These are phyloP conservation scores for Notoglanidium macrostoma DNA, from an alignment of 2,797 vertebrate species.

Conservation along the genomic window DNA sequence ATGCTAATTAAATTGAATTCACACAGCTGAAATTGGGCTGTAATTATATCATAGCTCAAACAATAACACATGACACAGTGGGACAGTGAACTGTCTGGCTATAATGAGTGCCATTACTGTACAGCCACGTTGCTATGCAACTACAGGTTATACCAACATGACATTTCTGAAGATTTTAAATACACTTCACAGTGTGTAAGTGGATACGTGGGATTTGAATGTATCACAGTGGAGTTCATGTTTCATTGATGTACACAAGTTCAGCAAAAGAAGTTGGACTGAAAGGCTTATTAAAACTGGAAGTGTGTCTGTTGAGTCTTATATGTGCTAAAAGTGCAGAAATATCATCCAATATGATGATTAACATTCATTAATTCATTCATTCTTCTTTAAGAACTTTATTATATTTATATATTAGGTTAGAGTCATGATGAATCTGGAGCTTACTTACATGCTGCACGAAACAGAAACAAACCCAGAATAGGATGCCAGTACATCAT, in stretches of 20 bases:
- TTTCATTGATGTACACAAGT: too few species aligned
- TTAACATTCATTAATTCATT: not conserved
- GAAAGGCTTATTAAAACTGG: not conserved
- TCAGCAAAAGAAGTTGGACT: not conserved
- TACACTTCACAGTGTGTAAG: not conserved
- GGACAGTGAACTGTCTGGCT: not conserved
- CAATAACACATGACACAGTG: not conserved
- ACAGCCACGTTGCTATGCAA: not conserved
- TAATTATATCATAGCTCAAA: not conserved
- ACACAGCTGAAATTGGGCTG: not conserved
- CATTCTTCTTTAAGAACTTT: not conserved
- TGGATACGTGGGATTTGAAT: not conserved
- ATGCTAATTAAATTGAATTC: too few species aligned
- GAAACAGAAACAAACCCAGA: too few species aligned
- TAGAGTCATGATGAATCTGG: not conserved
- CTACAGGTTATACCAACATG: not conserved
- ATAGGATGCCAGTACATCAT: not conserved
- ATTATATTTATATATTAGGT: not conserved
- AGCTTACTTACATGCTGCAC: not conserved
- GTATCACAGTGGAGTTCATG: not conserved
- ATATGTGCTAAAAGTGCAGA: not conserved
- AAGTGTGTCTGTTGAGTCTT: not conserved
- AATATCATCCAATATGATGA: not conserved
- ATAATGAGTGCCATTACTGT: constrained; percentile 12
- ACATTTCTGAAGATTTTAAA: not conserved